Evolutionary conservation across 2,113 vertebrate species (phyloP).

Genomic region (Corythornis cristatus): DNA sequence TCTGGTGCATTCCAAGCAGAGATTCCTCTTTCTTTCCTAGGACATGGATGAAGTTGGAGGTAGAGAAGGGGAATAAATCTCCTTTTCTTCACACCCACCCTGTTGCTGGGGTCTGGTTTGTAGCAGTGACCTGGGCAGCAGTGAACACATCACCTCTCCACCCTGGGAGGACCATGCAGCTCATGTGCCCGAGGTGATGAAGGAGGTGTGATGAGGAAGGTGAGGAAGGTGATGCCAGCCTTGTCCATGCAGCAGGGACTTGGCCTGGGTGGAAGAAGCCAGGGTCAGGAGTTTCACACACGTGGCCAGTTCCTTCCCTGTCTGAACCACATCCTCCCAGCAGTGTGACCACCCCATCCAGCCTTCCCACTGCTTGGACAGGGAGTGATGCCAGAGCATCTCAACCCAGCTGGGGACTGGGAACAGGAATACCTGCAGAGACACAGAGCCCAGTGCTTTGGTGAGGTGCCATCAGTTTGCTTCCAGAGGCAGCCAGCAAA

Average conservation of each 20-base stretch:
- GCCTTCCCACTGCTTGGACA: background rate
- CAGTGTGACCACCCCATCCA: accelerated
- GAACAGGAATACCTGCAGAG: background rate
- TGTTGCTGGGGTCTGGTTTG: background rate
- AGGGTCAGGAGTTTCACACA: background rate
- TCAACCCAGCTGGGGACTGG: background rate
- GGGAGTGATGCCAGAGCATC: background rate
- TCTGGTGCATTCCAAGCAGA: background rate
- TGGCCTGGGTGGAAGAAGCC: background rate
- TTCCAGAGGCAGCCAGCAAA: background rate
- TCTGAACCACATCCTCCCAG: background rate
- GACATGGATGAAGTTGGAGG: background rate
- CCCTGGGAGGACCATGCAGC: background rate
- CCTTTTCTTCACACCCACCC: background rate
- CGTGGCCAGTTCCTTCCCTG: background rate
- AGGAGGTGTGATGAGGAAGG: background rate
- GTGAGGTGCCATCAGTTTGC: background rate
- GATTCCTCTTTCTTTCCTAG: background rate
- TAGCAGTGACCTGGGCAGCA: background rate
- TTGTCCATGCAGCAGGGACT: background rate
- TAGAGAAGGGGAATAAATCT: background rate
- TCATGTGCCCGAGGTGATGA: background rate
- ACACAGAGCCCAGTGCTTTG: background rate
- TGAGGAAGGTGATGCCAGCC: background rate
- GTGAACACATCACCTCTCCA: background rate